A percentile compares a stretch with the other conserved stretches of the same genome.
Conservation (phyloP, 2,797 vertebrate genomes). For the Nannoperca obscura region DNA sequence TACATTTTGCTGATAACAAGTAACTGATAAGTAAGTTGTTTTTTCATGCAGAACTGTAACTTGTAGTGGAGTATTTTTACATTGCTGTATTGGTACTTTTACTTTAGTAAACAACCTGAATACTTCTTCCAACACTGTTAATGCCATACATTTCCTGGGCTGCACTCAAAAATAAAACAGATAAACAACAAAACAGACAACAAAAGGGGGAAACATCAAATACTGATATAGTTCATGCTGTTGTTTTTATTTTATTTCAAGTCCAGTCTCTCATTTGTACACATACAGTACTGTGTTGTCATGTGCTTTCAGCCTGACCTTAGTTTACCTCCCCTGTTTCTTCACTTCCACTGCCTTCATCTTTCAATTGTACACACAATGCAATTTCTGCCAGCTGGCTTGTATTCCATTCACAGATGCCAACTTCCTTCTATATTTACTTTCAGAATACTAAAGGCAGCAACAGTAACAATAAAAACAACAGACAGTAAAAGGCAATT, state of each 20-base stretch:
- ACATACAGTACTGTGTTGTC: slow-evolving; percentile 10
- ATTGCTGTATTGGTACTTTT: background rate
- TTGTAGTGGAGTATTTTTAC: background rate
- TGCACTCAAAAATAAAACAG: slow-evolving; percentile 5
- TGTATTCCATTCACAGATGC: background rate
- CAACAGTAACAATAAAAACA: slow-evolving; percentile 13
- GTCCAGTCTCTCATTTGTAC: background rate
- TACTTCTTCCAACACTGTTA: background rate
- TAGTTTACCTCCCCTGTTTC: slow-evolving; percentile 21
- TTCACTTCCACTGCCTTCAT: slow-evolving; percentile 15
- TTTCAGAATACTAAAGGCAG: background rate
- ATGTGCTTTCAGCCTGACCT: slow-evolving; percentile 20
- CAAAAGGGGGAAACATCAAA: background rate
- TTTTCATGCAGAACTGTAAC: background rate
- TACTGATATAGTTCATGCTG: background rate
- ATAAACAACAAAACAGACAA: background rate
- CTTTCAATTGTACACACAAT: slow-evolving; percentile 1
- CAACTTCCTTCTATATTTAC: slow-evolving; percentile 7
- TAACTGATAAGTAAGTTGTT: too few relatives aligned
- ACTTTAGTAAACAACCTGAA: background rate
- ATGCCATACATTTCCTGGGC: background rate
- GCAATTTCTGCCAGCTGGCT: slow-evolving; percentile 1
- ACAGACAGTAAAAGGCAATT: slow-evolving; percentile 8
- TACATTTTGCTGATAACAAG: background rate
- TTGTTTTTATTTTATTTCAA: background rate